These are phyloP conservation scores for Piaya cayana DNA, from an alignment of 2,113 vertebrate genomes.

Conservation along the genomic window DNA sequence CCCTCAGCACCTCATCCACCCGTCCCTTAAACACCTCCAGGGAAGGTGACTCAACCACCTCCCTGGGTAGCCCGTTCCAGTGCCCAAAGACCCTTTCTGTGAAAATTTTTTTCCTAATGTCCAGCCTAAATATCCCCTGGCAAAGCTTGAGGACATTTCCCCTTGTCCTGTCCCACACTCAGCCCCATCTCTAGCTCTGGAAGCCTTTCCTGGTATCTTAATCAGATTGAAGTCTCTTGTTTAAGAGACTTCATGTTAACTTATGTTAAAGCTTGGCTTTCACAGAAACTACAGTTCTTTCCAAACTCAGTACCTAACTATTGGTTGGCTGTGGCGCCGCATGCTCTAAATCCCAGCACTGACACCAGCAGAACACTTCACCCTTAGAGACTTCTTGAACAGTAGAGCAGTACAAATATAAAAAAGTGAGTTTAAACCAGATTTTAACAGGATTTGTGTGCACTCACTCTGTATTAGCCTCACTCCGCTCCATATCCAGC, in stretches of 20 bases:
- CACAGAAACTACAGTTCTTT: too few species aligned
- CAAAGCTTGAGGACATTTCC: too few species aligned
- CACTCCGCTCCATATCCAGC: background rate
- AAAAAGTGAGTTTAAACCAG: background rate
- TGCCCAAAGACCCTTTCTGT: too few species aligned
- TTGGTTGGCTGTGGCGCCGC: background rate
- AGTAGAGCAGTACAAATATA: background rate
- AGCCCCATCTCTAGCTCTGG: background rate
- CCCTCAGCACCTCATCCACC: too few species aligned
- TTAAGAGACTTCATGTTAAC: too few species aligned
- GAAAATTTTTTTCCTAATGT: too few species aligned
- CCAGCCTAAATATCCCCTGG: too few species aligned
- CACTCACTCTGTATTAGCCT: background rate
- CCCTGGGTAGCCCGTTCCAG: too few species aligned
- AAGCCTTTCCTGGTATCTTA: background rate
- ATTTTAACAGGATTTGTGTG: background rate
- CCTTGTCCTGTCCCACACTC: rapidly evolving
- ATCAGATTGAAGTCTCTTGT: rapidly evolving
- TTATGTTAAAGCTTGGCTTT: background rate
- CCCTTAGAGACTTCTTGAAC: rapidly evolving
- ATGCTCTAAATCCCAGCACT: background rate
- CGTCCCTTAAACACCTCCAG: too few species aligned
- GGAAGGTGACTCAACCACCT: too few species aligned
- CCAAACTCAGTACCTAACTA: rapidly evolving
- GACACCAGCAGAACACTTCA: background rate